These are phyloP conservation scores for Pseudanteris insignis DNA, from an alignment of 2,888 invertebrate species.

Conservation along the genomic window DNA sequence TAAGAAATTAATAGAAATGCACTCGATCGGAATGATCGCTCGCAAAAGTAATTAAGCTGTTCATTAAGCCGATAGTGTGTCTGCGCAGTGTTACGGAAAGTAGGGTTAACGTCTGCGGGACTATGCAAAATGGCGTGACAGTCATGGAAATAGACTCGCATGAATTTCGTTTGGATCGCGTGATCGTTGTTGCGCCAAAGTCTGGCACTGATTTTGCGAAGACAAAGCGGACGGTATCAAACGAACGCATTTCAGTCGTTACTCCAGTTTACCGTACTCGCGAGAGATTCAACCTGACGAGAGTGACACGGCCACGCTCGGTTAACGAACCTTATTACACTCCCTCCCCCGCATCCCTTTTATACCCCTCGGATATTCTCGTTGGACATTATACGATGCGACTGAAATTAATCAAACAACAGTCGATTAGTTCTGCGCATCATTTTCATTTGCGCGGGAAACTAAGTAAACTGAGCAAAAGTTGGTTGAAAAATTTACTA, in stretches of 20 bases:
- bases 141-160: conserved; percentile 60
- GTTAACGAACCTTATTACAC: conserved; percentile 31
- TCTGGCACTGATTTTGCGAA: conserved; percentile 57
- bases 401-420: conserved; percentile 10
- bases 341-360: too few species aligned
- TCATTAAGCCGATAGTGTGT: conserved; percentile 20
- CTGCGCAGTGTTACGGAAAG: conserved; percentile 19
- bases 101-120: conserved; percentile 59
- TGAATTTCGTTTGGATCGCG: conserved; percentile 60
- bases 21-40: conserved; percentile 14
- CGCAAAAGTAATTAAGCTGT: conserved; percentile 35
- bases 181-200: conserved; percentile 56
- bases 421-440: neutral
- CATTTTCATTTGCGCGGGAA: too few species aligned
- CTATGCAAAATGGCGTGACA: conserved; percentile 62
- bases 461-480: too few species aligned
- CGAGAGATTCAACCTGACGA: conserved; percentile 22
- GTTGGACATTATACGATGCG: conserved; percentile 7
- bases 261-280: conserved; percentile 25
- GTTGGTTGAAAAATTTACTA: too few species aligned
- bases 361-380: neutral
- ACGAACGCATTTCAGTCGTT: conserved; percentile 35
- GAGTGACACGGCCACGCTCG: conserved; percentile 25
- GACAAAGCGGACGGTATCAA: conserved; percentile 37
- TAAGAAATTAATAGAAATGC: conserved; percentile 20